Conservation (phyloP, 2,797 vertebrate genomes). For the Dendrocincla fuliginosa region DNA sequence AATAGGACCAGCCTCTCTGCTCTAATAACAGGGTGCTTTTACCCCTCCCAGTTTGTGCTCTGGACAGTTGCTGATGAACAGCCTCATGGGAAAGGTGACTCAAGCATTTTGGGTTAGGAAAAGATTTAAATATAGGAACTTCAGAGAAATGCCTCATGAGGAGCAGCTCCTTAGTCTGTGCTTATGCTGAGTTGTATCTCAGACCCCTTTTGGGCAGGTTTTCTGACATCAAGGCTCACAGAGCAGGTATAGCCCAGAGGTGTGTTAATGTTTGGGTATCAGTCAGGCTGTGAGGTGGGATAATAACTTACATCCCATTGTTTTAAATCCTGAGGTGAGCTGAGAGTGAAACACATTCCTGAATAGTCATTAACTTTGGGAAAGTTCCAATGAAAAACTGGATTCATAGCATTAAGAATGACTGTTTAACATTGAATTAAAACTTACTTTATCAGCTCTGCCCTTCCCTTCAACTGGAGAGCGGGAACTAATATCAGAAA, state of each 20-base stretch:
- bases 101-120: neutral
- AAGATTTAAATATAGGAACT: neutral
- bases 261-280: neutral
- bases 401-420: too few relatives aligned
- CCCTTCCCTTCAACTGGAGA: too few relatives aligned
- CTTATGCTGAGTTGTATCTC: neutral
- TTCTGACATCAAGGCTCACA: neutral
- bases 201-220: neutral
- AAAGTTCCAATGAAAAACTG: too few relatives aligned
- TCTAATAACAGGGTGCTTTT: neutral
- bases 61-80: neutral
- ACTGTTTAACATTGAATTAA: too few relatives aligned
- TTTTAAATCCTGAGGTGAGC: neutral
- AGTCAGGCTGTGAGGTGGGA: neutral
- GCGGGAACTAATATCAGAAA: too few relatives aligned
- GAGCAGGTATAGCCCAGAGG: neutral
- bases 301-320: neutral
- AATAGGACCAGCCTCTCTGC: neutral
- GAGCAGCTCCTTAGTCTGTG: neutral
- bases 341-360: neutral
- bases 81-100: neutral
- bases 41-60: neutral
- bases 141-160: neutral
- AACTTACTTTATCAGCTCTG: too few relatives aligned
- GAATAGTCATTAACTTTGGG: neutral